Percentiles rank a stretch among this genome's conserved stretches.
Evolutionary conservation across 2,888 invertebrate species (phyloP).

Genomic region (Orthosia gracilis): DNA sequence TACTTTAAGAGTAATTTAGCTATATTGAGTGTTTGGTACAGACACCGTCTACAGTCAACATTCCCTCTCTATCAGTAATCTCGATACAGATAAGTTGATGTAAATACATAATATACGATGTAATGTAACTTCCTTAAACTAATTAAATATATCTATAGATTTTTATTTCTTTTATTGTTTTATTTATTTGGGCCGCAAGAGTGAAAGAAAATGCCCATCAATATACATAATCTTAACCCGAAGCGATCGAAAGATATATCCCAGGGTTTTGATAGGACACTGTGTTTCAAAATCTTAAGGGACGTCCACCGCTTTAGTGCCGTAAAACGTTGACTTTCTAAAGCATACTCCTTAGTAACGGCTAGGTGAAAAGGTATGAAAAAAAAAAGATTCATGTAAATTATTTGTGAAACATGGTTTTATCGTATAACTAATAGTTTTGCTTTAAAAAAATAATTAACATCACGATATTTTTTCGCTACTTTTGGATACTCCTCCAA

Average conservation of each 20-base stretch:
- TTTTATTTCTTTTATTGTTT: slow-evolving; percentile 74
- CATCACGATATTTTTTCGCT: too few species aligned
- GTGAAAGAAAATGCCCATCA: too few species aligned
- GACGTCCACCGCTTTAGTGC: too few species aligned
- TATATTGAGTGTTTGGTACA: slow-evolving; percentile 55
- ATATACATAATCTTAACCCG: not conserved
- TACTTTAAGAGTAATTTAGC: slow-evolving; percentile 42
- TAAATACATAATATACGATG: slow-evolving; percentile 83
- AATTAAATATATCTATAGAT: slow-evolving; percentile 83
- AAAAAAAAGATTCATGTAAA: too few species aligned
- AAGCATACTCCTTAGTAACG: too few species aligned
- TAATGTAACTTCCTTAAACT: slow-evolving; percentile 82
- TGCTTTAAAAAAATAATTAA: too few species aligned
- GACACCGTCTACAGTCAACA: slow-evolving; percentile 56
- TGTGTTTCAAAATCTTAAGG: not conserved
- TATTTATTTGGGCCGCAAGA: slow-evolving; percentile 34
- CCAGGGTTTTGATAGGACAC: not conserved
- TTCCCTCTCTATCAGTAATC: slow-evolving; percentile 64
- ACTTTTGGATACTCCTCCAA: too few species aligned
- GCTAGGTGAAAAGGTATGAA: too few species aligned
- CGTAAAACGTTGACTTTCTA: too few species aligned
- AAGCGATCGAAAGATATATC: not conserved
- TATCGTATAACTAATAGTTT: too few species aligned
- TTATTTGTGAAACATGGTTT: too few species aligned
- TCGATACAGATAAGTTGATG: slow-evolving; percentile 77